Conservation (phyloP, 2,888 invertebrate species). For the Colletes collaris region DNA sequence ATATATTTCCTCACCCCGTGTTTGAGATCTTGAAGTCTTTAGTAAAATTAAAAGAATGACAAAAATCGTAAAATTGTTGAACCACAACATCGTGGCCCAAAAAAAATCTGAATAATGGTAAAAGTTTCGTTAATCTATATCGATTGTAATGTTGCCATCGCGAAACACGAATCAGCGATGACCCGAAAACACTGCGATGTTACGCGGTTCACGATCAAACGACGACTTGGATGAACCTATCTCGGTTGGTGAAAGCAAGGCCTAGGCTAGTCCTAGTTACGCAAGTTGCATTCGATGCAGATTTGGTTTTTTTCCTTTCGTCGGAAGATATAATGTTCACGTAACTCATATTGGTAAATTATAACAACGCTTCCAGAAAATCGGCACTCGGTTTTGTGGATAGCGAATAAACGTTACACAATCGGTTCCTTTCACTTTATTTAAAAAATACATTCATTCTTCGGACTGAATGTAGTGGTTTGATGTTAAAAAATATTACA, state of each 20-base stretch:
- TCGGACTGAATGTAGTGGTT: background rate
- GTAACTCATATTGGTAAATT: background rate
- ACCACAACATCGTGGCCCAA: conserved; percentile 61
- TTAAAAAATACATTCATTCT: conserved; percentile 24
- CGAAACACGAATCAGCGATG: conserved; percentile 36
- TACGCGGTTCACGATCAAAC: conserved; percentile 55
- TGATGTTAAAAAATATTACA: conserved; percentile 15
- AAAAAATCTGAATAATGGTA: conserved; percentile 31
- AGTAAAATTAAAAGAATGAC: conserved; percentile 12
- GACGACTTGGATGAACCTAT: conserved; percentile 49
- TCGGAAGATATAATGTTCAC: background rate
- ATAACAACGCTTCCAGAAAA: background rate
- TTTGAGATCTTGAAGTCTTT: conserved; percentile 19
- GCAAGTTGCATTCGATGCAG: conserved; percentile 48
- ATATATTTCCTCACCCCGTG: conserved; percentile 41
- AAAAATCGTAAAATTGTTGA: conserved; percentile 20
- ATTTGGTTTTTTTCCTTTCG: conserved; percentile 24
- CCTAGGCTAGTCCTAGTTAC: conserved; percentile 59
- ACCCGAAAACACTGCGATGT: conserved; percentile 48
- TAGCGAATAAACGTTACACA: background rate
- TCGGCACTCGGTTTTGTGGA: background rate
- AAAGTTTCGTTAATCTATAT: conserved; percentile 33
- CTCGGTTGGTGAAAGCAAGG: conserved; percentile 68
- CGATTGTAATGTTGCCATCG: conserved; percentile 38
- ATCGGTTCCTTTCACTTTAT: conserved; percentile 21